Evolutionary conservation across 2,888 invertebrate genomes (phyloP), one percentile per base, ranked within the genome.

Genomic region (Protodeltote pygarga): DNA sequence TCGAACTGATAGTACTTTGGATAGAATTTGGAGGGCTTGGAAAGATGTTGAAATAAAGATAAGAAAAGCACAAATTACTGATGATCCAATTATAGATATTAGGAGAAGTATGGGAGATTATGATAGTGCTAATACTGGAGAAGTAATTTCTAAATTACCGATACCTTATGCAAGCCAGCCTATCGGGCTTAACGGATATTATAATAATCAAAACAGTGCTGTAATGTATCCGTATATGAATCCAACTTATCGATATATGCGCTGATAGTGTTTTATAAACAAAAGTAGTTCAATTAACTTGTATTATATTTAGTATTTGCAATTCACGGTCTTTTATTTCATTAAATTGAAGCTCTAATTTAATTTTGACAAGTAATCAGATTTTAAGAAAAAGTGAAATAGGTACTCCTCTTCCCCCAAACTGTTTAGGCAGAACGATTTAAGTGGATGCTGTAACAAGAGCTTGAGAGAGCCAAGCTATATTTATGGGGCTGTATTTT

Each of bases 21-120:
- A 60, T 3, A 48, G 37, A 14, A 37, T 49, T 3, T 58, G 44
- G 31, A 40, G 35, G 4, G 4, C 21, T 1, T 64, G 48, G 53
- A 64, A 58, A 8, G 48, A 61, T 3, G 27, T 34, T 3, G 61
- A 54, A 15, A 24, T 49, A 1, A 49, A 37, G 5, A 27, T 42
- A 5, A 33, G 13, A 3, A 48, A 37, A 1, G 19, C 19, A 1
- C 27, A 34, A 4, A 9, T 9, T 11, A 2, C 2, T 8, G 28
- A 29, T 2, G n/a, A 20, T 4, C 21, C 42, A 3, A n/a, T 23
- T 3, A 15, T 40, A 15, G 40, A 63, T 35, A 41, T 51, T 0
- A 24, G 41, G 28, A 44, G 51, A n/a, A 25, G 3, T 20, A 6
- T 20, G 1, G 10, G 20, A 19, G 17, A 21, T 0, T 17, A 10